Evolutionary conservation across 2,888 invertebrate species (phyloP), one percentile per base, ranked within the genome.

Genomic region (Aspidiotus destructor): DNA sequence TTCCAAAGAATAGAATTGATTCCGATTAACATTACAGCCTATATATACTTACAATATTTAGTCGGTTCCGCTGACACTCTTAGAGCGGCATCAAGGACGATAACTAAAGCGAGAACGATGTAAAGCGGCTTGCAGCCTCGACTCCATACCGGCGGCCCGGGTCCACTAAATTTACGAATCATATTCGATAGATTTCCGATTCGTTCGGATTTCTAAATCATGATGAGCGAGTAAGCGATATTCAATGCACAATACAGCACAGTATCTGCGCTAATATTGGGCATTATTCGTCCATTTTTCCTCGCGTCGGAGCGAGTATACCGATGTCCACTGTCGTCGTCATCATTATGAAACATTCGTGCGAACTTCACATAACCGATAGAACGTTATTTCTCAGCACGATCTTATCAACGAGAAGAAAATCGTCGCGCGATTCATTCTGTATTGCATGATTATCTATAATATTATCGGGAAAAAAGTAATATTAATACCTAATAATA

Each of bases 11-110:
- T 28, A 3, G 5, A 28, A 28, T 1, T 28, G 28, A 28, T 28
- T 28, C 1, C 28, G 28, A 28, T 5, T 5, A 52, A 52, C 7
- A 16, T 57, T 57, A 57, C 57, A 15, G 16, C 57, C 41, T 40
- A 40, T 11, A 65, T 40, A 40, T 11, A 65, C 65, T 65, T 42
- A 65, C 65, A 65, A 48, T 65, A 58, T 65, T 65, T 65, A 44
- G 58, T 65, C 9, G 65, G 16, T 17, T 65, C 65, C 16, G 58
- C 42, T 40, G 58, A 57, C 15, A 65, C 65, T 8, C 58, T 48
- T 44, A 58, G 65, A 44, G 58, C 16, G 42, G 58, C 17, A 58
- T 15, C 44, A 9, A 65, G 41, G 28, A 65, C 48, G 58, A 65
- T 48, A 28, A 28, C 28, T 55, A 44, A 15, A 64, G 41, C 13